Conservation (phyloP, 1,140 invertebrate genomes). For the Phymastichus coffea region DNA sequence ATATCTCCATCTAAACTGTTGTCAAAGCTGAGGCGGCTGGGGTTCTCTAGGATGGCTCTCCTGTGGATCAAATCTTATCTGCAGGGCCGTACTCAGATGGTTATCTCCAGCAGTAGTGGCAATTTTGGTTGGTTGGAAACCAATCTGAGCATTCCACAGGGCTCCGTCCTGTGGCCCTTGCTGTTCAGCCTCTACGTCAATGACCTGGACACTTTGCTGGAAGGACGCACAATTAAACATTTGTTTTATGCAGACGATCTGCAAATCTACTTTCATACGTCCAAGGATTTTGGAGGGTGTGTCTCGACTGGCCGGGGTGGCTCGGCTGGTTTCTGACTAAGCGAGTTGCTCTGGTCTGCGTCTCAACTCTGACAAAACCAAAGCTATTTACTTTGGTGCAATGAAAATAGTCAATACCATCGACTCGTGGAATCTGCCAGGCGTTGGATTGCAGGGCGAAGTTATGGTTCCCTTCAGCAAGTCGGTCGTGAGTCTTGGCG, state of each 20-base stretch:
- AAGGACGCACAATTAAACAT: too few species aligned
- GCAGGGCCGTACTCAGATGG: too few species aligned
- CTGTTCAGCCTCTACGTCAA: neutral
- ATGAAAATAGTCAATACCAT: neutral
- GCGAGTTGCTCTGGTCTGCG: neutral
- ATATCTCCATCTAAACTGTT: neutral
- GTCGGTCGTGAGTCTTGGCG: too few species aligned
- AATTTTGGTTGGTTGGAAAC: too few species aligned
- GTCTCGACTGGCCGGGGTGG: neutral
- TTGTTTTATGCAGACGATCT: neutral
- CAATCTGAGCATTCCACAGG: too few species aligned
- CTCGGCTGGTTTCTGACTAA: neutral
- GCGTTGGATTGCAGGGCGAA: neutral
- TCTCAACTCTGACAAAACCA: neutral
- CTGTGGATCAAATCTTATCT: neutral
- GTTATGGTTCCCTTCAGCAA: too few species aligned
- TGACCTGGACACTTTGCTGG: neutral
- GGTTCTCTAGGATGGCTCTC: neutral
- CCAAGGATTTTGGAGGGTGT: neutral
- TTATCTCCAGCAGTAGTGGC: neutral
- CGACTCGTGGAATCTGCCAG: neutral
- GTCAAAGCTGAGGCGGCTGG: neutral
- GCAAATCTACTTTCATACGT: neutral
- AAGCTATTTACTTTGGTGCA: neutral
- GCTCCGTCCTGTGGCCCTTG: too few species aligned